These are phyloP conservation scores for Meteorus sp. DNA, from an alignment of 1,140 invertebrate genomes.

Conservation along the genomic window DNA sequence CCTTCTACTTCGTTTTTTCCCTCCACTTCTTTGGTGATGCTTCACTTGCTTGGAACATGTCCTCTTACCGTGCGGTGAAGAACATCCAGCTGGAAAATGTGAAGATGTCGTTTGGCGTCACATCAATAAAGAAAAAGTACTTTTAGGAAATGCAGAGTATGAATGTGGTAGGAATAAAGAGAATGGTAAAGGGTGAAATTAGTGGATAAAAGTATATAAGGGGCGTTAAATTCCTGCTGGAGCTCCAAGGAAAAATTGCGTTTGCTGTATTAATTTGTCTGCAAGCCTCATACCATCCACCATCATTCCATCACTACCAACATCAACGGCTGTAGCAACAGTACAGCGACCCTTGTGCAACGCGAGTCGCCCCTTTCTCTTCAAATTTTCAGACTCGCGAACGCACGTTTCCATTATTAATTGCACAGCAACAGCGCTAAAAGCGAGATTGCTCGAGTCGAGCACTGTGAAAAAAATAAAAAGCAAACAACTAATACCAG, in stretches of 20 bases:
- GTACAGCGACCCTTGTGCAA: conserved; percentile 6
- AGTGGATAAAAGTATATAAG: conserved; percentile 2
- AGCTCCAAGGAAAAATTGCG: conserved; percentile 2
- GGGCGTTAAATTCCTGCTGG: conserved; percentile 10
- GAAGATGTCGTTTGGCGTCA: conserved; percentile 25
- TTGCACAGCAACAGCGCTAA: background rate
- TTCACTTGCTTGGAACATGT: too few species aligned
- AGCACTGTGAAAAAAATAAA: background rate
- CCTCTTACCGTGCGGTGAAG: background rate
- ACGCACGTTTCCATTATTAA: conserved; percentile 15
- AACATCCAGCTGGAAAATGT: conserved; percentile 34
- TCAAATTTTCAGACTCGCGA: background rate
- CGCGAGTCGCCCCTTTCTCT: background rate
- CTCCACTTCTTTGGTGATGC: too few species aligned
- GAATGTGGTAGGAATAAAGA: conserved; percentile 25
- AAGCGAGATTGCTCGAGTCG: conserved; percentile 5
- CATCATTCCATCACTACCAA: background rate
- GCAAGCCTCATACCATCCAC: conserved; percentile 3
- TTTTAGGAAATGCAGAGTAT: conserved; percentile 24
- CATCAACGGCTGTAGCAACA: background rate
- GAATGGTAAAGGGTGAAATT: conserved; percentile 27
- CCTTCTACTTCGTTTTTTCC: background rate
- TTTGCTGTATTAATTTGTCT: conserved; percentile 15
- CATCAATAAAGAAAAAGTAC: conserved; percentile 29
- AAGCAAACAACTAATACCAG: background rate